These are phyloP conservation scores for Pelecanus crispus DNA, from an alignment of 2,113 vertebrate species.

Conservation along the genomic window DNA sequence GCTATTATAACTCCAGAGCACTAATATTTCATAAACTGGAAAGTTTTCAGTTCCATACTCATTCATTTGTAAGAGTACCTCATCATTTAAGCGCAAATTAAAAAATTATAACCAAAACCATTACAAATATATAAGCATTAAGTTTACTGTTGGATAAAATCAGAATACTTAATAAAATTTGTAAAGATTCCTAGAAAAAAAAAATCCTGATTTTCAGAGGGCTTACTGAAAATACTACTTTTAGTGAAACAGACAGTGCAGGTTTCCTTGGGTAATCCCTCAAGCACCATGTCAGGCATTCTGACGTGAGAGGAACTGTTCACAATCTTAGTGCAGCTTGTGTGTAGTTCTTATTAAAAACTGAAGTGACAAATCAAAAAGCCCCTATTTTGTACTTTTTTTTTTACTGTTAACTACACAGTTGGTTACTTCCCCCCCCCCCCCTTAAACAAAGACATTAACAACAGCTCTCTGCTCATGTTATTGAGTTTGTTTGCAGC, in stretches of 20 bases:
- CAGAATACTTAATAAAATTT: not conserved
- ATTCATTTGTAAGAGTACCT: not conserved
- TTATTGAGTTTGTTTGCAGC: not conserved
- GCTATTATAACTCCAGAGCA: not conserved
- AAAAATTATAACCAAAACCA: not conserved
- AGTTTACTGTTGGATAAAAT: not conserved
- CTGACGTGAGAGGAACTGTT: not conserved
- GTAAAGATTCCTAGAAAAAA: not conserved
- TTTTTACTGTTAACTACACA: not conserved
- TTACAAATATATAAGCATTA: not conserved
- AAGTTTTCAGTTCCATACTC: not conserved
- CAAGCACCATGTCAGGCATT: not conserved
- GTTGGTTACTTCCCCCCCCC: not conserved
- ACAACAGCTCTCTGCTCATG: not conserved
- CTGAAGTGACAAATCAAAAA: not conserved
- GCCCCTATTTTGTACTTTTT: not conserved
- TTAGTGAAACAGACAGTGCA: not conserved
- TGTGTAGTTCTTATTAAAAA: not conserved
- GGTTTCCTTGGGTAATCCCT: not conserved
- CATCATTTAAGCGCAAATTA: not conserved
- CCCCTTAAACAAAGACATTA: not conserved
- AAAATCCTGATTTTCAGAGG: rapidly evolving
- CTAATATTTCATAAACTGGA: not conserved
- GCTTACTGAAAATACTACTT: not conserved
- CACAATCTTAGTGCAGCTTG: not conserved